phyloP scores from a whole-genome alignment of 2,888 invertebrate genomes.

The Bombyx huttoni region DNA sequence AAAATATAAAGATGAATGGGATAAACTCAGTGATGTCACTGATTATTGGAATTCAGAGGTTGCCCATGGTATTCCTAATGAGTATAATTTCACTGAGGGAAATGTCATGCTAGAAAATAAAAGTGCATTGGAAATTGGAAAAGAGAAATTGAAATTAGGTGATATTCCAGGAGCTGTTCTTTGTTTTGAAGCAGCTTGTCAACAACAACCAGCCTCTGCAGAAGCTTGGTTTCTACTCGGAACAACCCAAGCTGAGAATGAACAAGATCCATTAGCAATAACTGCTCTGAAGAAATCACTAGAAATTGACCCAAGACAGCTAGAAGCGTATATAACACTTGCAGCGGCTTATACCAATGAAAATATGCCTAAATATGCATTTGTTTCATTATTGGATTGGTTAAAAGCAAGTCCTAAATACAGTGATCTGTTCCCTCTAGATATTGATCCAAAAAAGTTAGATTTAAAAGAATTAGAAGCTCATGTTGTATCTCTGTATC shows the following conservation, averaged over 20 bases:
- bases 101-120: slow-evolving; percentile 86
- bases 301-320: slow-evolving; percentile 83
- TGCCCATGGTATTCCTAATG: slow-evolving; percentile 67
- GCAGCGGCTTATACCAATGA: slow-evolving; percentile 98
- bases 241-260: slow-evolving; percentile 96
- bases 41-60: slow-evolving; percentile 77
- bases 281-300: slow-evolving; percentile 90
- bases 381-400: slow-evolving; percentile 85
- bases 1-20: slow-evolving; percentile 83
- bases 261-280: slow-evolving; percentile 95
- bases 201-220: slow-evolving; percentile 82
- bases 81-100: slow-evolving; percentile 85
- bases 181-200: slow-evolving; percentile 95
- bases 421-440: slow-evolving; percentile 76
- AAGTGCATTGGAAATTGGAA: slow-evolving; percentile 89
- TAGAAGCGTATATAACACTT: slow-evolving; percentile 88
- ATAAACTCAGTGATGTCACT: slow-evolving; percentile 77
- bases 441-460: slow-evolving; percentile 50
- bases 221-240: slow-evolving; percentile 92
- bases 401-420: slow-evolving; percentile 86
- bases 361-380: slow-evolving; percentile 91
- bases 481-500: slow-evolving; percentile 81
- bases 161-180: slow-evolving; percentile 96
- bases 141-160: slow-evolving; percentile 84
- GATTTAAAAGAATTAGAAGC: slow-evolving; percentile 62